These are phyloP conservation scores for Pavo muticus DNA, from an alignment of 2,113 vertebrate genomes.

Conservation along the genomic window DNA sequence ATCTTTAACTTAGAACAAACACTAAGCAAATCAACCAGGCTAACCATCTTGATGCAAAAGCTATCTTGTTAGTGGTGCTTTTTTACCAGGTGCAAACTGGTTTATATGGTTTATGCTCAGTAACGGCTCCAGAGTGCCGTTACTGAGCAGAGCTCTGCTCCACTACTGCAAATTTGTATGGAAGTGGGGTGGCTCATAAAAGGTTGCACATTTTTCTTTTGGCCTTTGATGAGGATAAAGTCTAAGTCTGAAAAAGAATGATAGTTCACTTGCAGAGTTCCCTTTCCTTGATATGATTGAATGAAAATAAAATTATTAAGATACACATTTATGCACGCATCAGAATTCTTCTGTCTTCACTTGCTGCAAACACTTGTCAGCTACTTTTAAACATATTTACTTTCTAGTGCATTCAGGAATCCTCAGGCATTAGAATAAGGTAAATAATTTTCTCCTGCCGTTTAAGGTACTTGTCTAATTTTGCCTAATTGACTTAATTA, in stretches of 20 bases:
- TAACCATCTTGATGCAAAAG: not conserved
- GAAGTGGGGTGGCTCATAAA: not conserved
- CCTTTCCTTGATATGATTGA: not conserved
- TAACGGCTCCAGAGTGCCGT: too few relatives aligned
- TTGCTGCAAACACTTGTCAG: conserved; percentile 23
- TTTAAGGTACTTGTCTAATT: conserved; percentile 71
- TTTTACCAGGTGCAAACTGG: not conserved
- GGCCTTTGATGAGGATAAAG: not conserved
- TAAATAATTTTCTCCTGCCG: conserved; percentile 59
- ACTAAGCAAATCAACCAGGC: not conserved
- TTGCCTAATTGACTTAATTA: conserved; percentile 64
- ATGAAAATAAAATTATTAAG: conserved; percentile 44
- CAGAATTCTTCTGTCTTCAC: conserved; percentile 11
- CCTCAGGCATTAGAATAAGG: conserved; percentile 46
- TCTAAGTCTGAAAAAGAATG: not conserved
- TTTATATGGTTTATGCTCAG: too few relatives aligned
- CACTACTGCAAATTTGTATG: not conserved
- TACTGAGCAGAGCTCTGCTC: not conserved
- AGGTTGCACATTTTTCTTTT: not conserved
- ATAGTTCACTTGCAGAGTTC: not conserved
- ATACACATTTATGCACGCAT: conserved; percentile 48
- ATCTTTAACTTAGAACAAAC: not conserved
- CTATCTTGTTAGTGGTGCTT: not conserved
- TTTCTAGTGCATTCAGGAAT: conserved; percentile 15
- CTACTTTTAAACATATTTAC: conserved; percentile 50